Conservation (phyloP, 2,888 invertebrate genomes). For the Dione juno region DNA sequence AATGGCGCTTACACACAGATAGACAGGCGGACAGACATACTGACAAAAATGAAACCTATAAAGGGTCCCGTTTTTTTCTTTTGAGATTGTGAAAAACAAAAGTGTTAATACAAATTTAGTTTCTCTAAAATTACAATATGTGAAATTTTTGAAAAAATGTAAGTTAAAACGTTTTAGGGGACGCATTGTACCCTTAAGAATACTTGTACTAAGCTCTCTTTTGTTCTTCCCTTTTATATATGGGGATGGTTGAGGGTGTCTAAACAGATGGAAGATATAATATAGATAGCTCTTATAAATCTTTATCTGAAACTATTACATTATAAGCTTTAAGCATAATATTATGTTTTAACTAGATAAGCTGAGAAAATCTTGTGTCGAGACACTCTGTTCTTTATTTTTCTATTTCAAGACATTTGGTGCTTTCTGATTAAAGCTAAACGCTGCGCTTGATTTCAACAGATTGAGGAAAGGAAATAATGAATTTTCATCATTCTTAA, state of each 20-base stretch:
- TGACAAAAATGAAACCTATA: no score
- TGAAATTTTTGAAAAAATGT: background rate
- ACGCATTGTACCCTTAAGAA: slow-evolving; percentile 17
- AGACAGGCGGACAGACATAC: no score
- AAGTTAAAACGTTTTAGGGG: slow-evolving; percentile 18
- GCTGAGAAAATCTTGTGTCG: background rate
- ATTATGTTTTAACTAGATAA: background rate
- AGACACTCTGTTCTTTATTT: background rate
- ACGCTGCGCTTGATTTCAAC: no score
- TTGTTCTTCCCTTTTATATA: slow-evolving; percentile 26
- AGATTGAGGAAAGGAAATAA: no score
- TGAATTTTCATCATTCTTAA: no score
- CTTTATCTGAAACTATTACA: background rate
- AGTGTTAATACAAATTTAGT: background rate
- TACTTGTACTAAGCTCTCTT: slow-evolving; percentile 24
- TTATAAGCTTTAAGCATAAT: background rate
- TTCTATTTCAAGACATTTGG: no score
- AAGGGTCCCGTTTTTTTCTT: no score
- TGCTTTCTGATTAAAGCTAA: no score
- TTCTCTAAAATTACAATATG: background rate
- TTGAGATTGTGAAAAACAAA: no score
- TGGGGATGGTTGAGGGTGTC: slow-evolving; percentile 6
- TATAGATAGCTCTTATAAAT: background rate
- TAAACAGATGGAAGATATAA: slow-evolving; percentile 17
- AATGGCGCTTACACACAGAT: no score